Percentiles rank a stretch among this genome's conserved stretches.
Evolutionary conservation across 2,113 vertebrate species (phyloP).

Genomic region (Epinephelus moara): DNA sequence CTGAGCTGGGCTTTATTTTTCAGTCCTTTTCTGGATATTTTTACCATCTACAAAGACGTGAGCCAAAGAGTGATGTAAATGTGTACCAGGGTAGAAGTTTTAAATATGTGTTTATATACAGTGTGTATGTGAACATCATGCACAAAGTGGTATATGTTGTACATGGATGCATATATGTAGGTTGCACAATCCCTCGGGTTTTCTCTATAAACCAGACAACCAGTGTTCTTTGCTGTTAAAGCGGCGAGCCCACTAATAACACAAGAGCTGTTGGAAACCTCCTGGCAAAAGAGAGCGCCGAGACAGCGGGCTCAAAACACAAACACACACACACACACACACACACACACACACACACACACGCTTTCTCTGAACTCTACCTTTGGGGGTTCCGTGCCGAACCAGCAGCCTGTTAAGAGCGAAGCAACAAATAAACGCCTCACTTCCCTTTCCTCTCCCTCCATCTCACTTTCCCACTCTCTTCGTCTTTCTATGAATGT

Average conservation of each 20-base stretch:
- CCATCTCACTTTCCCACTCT: constrained; percentile 61
- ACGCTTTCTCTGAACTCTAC: constrained; percentile 71
- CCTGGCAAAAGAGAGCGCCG: constrained; percentile 61
- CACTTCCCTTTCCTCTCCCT: constrained; percentile 76
- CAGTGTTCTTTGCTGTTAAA: constrained; percentile 44
- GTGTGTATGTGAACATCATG: too few species aligned
- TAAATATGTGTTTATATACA: not conserved
- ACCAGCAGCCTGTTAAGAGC: constrained; percentile 77
- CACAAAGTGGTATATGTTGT: not conserved
- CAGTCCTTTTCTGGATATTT: not conserved
- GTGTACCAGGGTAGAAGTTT: not conserved
- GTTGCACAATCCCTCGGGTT: constrained; percentile 28
- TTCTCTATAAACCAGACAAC: constrained; percentile 45
- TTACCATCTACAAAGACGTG: not conserved
- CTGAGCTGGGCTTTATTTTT: constrained; percentile 13
- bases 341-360: constrained; percentile 11
- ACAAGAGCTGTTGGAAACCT: constrained; percentile 72
- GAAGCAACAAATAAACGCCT: constrained; percentile 80
- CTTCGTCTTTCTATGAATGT: constrained; percentile 47
- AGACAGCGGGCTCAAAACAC: constrained; percentile 45
- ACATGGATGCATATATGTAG: constrained; percentile 20
- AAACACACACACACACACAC: constrained; percentile 34
- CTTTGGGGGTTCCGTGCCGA: constrained; percentile 78
- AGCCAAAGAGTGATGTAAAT: not conserved
- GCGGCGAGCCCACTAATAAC: constrained; percentile 52